Evolutionary conservation across 2,113 vertebrate species (phyloP).

Genomic region (Hymenochirus boettgeri): DNA sequence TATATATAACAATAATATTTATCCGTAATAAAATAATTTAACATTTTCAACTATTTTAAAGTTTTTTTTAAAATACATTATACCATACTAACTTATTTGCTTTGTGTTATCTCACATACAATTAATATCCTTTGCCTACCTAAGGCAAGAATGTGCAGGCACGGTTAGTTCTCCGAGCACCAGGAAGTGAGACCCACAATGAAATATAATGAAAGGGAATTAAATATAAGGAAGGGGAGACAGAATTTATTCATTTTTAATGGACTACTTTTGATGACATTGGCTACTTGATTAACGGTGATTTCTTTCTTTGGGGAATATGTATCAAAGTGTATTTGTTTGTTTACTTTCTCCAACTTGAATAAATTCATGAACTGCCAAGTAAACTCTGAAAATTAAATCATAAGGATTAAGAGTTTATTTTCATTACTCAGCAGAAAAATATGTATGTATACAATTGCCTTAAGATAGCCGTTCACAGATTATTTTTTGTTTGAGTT

Average conservation of each 20-base stretch:
- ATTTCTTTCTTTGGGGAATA: background rate
- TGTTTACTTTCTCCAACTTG: accelerated
- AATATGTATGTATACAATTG: no score
- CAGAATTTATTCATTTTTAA: background rate
- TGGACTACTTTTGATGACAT: background rate
- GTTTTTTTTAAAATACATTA: conserved; percentile 4
- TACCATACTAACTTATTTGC: conserved; percentile 3
- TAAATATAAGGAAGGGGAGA: background rate
- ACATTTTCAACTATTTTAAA: conserved; percentile 7
- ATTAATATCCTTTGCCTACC: conserved; percentile 40
- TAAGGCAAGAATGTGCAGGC: conserved; percentile 19
- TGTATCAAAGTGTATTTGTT: background rate
- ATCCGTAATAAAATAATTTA: no score
- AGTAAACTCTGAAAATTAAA: accelerated
- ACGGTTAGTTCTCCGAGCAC: conserved; percentile 25
- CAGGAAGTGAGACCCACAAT: conserved; percentile 28
- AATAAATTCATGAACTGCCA: accelerated
- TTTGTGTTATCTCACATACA: conserved; percentile 17
- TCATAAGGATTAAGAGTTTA: no score
- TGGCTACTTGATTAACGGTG: background rate
- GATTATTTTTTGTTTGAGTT: no score
- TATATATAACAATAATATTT: no score
- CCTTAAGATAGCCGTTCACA: no score
- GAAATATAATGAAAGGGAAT: conserved; percentile 41
- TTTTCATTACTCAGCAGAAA: no score